These are phyloP conservation scores for Hylaeus volcanicus DNA, from an alignment of 1,140 invertebrate genomes.

Conservation along the genomic window DNA sequence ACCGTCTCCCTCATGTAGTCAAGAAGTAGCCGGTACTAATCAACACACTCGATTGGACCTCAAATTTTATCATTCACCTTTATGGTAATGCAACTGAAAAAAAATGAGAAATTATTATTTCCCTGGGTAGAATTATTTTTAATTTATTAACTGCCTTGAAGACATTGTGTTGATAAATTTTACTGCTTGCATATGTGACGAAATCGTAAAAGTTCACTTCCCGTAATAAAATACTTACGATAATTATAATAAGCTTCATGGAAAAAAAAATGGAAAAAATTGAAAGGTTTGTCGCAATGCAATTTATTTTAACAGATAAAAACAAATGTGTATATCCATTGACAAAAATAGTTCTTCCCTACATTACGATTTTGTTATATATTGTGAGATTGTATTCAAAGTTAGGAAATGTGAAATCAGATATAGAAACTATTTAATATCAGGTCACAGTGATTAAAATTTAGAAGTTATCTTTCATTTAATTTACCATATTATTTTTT, in stretches of 20 bases:
- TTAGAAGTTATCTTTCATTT: background rate
- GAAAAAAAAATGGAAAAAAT: background rate
- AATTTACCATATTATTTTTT: background rate
- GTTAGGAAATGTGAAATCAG: background rate
- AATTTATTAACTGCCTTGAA: background rate
- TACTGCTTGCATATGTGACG: conserved; percentile 14
- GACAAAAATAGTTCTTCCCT: background rate
- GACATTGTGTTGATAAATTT: background rate
- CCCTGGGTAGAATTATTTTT: conserved; percentile 1
- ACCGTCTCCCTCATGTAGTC: conserved; percentile 72
- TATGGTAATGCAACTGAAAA: conserved; percentile 72
- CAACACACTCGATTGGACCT: conserved; percentile 75
- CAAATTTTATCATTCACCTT: conserved; percentile 79
- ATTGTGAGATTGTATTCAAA: background rate
- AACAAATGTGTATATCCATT: background rate
- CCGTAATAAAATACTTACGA: background rate
- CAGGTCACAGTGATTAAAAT: background rate
- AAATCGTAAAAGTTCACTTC: conserved; percentile 1
- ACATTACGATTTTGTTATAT: background rate
- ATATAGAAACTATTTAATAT: background rate
- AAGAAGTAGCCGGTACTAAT: conserved; percentile 69
- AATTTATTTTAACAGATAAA: background rate
- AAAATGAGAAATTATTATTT: background rate
- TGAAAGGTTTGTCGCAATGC: background rate
- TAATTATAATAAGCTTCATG: conserved; percentile 6